phyloP scores from a whole-genome alignment of 2,888 invertebrate genomes.

The Iselma pallidipennis region DNA sequence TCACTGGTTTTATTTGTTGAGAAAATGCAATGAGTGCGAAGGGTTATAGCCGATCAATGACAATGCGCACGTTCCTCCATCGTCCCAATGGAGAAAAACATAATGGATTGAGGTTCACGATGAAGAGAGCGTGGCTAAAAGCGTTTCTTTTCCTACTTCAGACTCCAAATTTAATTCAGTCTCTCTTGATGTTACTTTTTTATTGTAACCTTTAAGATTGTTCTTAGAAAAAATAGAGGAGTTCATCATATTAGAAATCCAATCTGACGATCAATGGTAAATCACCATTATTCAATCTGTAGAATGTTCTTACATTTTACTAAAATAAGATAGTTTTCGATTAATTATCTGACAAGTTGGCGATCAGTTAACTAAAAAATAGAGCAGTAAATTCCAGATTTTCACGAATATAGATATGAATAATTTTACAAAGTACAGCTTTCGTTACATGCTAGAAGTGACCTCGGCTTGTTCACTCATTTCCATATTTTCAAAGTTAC shows the following conservation, averaged over 20 bases:
- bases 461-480: too few species aligned
- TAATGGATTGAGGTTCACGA: slow-evolving; percentile 43
- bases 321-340: too few species aligned
- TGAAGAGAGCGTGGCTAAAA: slow-evolving; percentile 38
- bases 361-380: too few species aligned
- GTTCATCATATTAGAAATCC: not conserved
- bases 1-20: slow-evolving; percentile 24
- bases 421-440: too few species aligned
- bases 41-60: slow-evolving; percentile 42
- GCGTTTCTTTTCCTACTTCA: slow-evolving; percentile 35
- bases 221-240: not conserved
- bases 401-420: not conserved
- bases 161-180: slow-evolving; percentile 41
- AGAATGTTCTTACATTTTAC: too few species aligned
- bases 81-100: slow-evolving; percentile 37
- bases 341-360: too few species aligned
- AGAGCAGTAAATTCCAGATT: not conserved
- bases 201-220: slow-evolving; percentile 22
- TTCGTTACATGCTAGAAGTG: too few species aligned
- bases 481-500: not conserved
- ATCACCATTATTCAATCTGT: not conserved
- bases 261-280: not conserved
- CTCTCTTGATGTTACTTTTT: slow-evolving; percentile 32
- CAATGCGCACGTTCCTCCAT: slow-evolving; percentile 38
- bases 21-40: slow-evolving; percentile 33